A percentile compares a stretch with the other conserved stretches of the same genome.
These are phyloP conservation scores for Penaeus chinensis DNA, from an alignment of 1,140 invertebrate species.

Conservation along the genomic window DNA sequence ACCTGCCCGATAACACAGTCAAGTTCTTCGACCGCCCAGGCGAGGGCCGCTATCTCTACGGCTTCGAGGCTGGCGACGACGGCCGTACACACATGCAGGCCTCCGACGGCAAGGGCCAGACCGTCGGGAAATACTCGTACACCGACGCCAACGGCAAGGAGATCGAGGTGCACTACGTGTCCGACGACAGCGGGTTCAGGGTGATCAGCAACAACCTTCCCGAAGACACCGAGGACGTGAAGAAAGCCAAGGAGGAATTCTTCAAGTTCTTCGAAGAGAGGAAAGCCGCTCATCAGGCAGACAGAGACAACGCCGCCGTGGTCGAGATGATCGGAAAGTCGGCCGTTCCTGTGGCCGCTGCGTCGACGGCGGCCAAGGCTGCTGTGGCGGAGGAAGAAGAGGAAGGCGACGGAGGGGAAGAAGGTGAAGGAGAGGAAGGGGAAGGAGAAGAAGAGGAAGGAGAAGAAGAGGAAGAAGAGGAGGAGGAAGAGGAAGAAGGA, in stretches of 20 bases:
- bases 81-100: slow-evolving; percentile 52
- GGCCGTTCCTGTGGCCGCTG: too few species aligned
- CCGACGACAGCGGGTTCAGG: slow-evolving; percentile 51
- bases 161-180: slow-evolving; percentile 60
- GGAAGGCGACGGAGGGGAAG: neutral
- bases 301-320: too few species aligned
- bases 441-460: slow-evolving; percentile 5
- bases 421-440: slow-evolving; percentile 20
- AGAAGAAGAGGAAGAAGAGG: slow-evolving; percentile 25
- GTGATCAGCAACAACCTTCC: slow-evolving; percentile 62
- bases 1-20: slow-evolving; percentile 8
- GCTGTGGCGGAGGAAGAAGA: slow-evolving; percentile 2
- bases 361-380: too few species aligned
- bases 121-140: slow-evolving; percentile 60
- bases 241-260: slow-evolving; percentile 28
- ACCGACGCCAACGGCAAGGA: slow-evolving; percentile 55
- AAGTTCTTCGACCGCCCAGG: slow-evolving; percentile 57
- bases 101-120: slow-evolving; percentile 58
- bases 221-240: slow-evolving; percentile 57
- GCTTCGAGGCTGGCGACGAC: slow-evolving; percentile 33
- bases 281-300: neutral
- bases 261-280: slow-evolving; percentile 36
- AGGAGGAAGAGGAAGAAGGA: slow-evolving; percentile 25
- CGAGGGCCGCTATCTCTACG: slow-evolving; percentile 48
- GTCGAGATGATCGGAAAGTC: too few species aligned